Conservation (phyloP, 2,888 invertebrate species). For the Troides helena region DNA sequence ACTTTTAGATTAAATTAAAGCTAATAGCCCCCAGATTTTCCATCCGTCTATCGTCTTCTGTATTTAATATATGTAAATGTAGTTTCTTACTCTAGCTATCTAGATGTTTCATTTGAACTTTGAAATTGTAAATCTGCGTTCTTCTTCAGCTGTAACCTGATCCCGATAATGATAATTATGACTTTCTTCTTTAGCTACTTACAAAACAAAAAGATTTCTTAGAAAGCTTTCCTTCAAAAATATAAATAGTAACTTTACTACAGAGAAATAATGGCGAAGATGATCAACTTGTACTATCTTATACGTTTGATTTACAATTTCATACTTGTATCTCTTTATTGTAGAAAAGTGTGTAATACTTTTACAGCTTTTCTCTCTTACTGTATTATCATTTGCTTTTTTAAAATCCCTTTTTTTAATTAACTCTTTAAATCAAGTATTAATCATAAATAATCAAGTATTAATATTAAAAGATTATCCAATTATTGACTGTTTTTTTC, state of each 20-base stretch:
- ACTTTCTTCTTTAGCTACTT: no score
- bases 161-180: background rate
- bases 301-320: constrained; percentile 24
- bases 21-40: constrained; percentile 80
- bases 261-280: background rate
- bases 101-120: constrained; percentile 53
- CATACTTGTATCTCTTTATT: background rate
- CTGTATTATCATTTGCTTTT: background rate
- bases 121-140: constrained; percentile 36
- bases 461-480: background rate
- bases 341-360: constrained; percentile 12
- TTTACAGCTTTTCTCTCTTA: background rate
- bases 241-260: no score
- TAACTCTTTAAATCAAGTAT: no score
- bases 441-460: no score
- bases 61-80: constrained; percentile 74
- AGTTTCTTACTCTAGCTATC: constrained; percentile 65
- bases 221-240: background rate
- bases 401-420: background rate
- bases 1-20: constrained; percentile 60
- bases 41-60: constrained; percentile 79
- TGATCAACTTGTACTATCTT: background rate
- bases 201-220: background rate
- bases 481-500: background rate
- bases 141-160: background rate